Base-by-base conservation (phyloP, 2,888 invertebrate genomes). In the Euplexia lucipara region DNA sequence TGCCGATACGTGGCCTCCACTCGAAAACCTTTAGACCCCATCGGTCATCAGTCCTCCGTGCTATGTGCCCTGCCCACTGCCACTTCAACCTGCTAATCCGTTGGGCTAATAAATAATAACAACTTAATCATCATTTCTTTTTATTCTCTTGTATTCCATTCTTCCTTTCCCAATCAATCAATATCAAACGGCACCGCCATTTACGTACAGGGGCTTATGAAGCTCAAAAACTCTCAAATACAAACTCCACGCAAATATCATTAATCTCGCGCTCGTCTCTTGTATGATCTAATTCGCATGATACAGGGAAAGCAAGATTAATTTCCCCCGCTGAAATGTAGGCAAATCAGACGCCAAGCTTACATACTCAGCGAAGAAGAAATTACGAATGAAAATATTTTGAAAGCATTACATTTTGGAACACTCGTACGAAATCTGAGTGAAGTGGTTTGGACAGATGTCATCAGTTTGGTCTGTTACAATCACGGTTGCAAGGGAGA, bases 251-350 rank as follows among this genome's bases (percentile, higher is more conserved):
- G 39, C 35, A 68, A 68, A 66, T 58, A 32, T 41, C 65, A 68
- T 68, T 58, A 48, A 66, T 66, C 41, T 48, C 35, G 4, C 22
- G 26, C 12, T 30, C 48, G 20, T 41, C 30, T 47, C 35, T 32
- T 34, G 48, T 30, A 39, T 58, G 68, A 66, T 66, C 68, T 48
- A 42, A 66, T 66, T 65, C 41, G n/a, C 58, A 6, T 18, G 58
- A n/a, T 66, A 67, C 30, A 42, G 47, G 30, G 9, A 16, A 58
- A 68, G 58, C 20, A 32, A 58, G 30, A 66, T 68, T 66, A 58
- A 58, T 48, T 34, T 34, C 39, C 16, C 22, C 14, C 26, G 10
- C 35, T 22, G 35, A 18, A 34, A 58, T 68, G 9, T 18, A 48
- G 3, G 20, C 30, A 68, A 48, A 68, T 68, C 35, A 58, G 30